Conservation (phyloP, 2,888 invertebrate genomes). For the Nebria brevicollis region DNA sequence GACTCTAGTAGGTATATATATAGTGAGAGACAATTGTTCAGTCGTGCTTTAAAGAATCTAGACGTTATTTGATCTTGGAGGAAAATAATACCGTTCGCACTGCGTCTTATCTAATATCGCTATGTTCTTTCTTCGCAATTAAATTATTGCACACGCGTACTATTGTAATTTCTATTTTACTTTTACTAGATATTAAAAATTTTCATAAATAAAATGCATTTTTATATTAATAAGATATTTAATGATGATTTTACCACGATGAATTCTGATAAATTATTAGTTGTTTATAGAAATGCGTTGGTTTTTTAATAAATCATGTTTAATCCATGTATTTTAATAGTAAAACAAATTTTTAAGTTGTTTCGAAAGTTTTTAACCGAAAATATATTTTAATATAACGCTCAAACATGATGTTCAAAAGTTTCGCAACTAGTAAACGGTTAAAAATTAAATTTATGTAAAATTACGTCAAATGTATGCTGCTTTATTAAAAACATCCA, state of each 20-base stretch:
- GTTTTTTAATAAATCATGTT: too few relatives aligned
- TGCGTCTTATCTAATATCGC: background rate
- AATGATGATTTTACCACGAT: too few relatives aligned
- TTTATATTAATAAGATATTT: too few relatives aligned
- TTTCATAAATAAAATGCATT: too few relatives aligned
- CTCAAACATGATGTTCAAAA: background rate
- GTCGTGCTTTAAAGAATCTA: background rate
- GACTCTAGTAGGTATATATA: background rate
- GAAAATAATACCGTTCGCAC: background rate
- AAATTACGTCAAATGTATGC: conserved; percentile 8
- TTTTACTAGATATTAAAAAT: too few relatives aligned
- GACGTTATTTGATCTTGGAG: background rate
- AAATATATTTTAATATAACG: background rate
- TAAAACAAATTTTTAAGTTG: too few relatives aligned
- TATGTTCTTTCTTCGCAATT: background rate
- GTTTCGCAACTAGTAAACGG: background rate
- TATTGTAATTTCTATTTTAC: too few relatives aligned
- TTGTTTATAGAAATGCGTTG: too few relatives aligned
- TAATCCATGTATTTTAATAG: too few relatives aligned
- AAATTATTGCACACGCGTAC: background rate
- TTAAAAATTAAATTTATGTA: background rate
- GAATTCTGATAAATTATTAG: too few relatives aligned
- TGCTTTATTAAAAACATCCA: background rate
- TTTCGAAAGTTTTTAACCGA: too few relatives aligned
- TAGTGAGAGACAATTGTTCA: background rate